These are phyloP conservation scores for Acipenser ruthenus DNA, from an alignment of 2,797 vertebrate species.

Conservation along the genomic window DNA sequence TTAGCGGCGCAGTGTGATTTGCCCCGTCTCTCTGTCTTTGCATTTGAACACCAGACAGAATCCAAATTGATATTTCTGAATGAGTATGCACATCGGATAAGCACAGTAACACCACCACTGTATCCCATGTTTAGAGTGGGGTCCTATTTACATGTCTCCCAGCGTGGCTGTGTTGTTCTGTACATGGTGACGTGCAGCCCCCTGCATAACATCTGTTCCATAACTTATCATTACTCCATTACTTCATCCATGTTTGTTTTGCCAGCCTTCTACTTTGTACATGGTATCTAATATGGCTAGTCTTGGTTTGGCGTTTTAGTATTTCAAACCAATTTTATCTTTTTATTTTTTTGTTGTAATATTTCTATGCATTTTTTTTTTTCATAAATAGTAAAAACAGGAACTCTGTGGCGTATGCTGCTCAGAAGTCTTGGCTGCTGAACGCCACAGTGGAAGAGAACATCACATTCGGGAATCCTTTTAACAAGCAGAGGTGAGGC, in stretches of 20 bases:
- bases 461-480: conserved; percentile 91
- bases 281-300: neutral
- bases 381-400: conserved; percentile 69
- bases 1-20: no score
- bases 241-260: conserved; percentile 22
- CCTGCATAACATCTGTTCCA: conserved; percentile 32
- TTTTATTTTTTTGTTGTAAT: neutral
- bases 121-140: neutral
- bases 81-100: no score
- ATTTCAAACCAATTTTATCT: neutral
- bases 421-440: conserved; percentile 95
- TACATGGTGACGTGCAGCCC: conserved; percentile 21
- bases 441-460: conserved; percentile 97
- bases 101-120: neutral
- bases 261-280: conserved; percentile 4
- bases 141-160: neutral
- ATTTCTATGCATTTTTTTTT: conserved; percentile 25
- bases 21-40: neutral
- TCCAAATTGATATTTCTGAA: no score
- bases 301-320: neutral
- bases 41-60: no score
- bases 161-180: neutral
- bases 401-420: conserved; percentile 88
- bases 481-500: conserved; percentile 84
- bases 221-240: conserved; percentile 21